phyloP scores from a whole-genome alignment of 2,888 invertebrate genomes.

The Formica aserva region DNA sequence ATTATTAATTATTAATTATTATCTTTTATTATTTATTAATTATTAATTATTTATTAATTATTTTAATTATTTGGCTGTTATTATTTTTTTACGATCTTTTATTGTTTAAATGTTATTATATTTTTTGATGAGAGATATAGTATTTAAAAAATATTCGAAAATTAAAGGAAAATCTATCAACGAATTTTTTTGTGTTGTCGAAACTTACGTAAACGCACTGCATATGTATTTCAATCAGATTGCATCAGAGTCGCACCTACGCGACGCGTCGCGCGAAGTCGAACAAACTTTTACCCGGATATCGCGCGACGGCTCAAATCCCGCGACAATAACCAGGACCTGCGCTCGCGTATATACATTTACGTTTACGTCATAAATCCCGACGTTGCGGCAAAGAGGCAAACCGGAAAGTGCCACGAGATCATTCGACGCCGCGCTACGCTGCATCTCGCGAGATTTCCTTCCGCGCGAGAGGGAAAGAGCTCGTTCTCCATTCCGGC shows the following conservation, averaged over 20 bases:
- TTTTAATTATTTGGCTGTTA: too few relatives aligned
- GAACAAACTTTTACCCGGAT: neutral
- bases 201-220: neutral
- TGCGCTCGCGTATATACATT: neutral
- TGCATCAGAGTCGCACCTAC: constrained; percentile 11
- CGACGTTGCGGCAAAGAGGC: constrained; percentile 26
- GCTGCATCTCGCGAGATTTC: constrained; percentile 54
- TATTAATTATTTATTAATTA: too few relatives aligned
- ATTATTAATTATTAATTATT: too few relatives aligned
- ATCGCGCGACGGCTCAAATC: constrained; percentile 21
- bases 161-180: neutral
- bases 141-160: neutral
- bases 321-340: constrained; percentile 4
- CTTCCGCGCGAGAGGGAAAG: constrained; percentile 20
- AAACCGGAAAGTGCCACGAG: constrained; percentile 29
- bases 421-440: constrained; percentile 33
- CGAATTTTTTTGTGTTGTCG: neutral
- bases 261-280: constrained; percentile 7
- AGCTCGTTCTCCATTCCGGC: constrained; percentile 9
- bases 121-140: neutral
- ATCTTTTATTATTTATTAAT: too few relatives aligned
- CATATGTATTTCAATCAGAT: constrained; percentile 23
- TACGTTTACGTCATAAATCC: constrained; percentile 48
- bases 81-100: neutral
- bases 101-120: neutral